Conservation (phyloP, 2,113 vertebrate genomes). For the Nansenia antarctica region DNA sequence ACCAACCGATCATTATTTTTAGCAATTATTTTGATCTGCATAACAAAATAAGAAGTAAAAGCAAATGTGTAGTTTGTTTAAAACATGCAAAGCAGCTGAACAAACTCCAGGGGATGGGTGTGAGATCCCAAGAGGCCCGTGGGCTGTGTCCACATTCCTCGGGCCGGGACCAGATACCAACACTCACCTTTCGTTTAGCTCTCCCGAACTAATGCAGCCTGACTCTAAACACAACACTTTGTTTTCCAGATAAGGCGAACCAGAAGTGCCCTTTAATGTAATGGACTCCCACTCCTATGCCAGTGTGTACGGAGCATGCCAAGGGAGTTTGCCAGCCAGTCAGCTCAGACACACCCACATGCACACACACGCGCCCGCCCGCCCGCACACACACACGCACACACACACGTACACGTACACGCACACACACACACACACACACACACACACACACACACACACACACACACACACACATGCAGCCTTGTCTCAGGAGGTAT, state of each 20-base stretch:
- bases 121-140: slow-evolving; percentile 28
- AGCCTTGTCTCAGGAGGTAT: no score
- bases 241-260: background rate
- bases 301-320: background rate
- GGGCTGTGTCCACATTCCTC: slow-evolving; percentile 5
- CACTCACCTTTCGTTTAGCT: slow-evolving; percentile 1
- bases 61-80: slow-evolving; percentile 74
- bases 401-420: no score
- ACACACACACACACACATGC: no score
- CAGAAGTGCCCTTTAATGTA: background rate
- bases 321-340: no score
- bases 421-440: no score
- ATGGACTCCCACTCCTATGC: background rate
- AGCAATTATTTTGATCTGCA: slow-evolving; percentile 49
- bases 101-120: slow-evolving; percentile 71
- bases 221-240: background rate
- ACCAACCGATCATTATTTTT: slow-evolving; percentile 71
- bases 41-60: slow-evolving; percentile 64
- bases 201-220: background rate
- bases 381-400: no score
- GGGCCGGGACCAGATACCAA: background rate
- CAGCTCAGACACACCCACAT: background rate
- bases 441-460: no score
- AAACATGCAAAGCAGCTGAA: slow-evolving; percentile 80
- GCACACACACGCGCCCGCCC: no score